Conservation (phyloP, 2,888 invertebrate genomes). For the Agrilus mali region DNA sequence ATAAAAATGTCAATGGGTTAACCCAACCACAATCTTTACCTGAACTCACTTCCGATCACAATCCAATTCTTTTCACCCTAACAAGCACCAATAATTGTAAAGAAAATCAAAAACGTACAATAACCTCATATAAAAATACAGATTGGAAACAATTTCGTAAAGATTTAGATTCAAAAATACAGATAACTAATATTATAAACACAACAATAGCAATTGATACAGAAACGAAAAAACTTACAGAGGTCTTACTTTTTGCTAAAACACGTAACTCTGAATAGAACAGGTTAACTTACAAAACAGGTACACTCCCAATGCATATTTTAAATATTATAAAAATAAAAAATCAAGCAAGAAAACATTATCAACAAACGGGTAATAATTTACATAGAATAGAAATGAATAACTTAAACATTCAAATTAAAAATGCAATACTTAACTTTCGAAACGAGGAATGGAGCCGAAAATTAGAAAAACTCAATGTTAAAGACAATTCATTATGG, state of each 20-base stretch:
- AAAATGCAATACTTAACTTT: background rate
- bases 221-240: no score
- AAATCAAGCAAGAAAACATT: background rate
- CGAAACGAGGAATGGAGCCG: background rate
- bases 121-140: no score
- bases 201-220: no score
- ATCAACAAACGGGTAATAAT: background rate
- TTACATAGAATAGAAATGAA: background rate
- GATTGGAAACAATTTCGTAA: no score
- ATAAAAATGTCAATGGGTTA: constrained; percentile 8
- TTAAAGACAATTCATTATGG: constrained; percentile 1
- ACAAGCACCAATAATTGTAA: no score
- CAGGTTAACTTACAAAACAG: background rate
- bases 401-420: background rate
- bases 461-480: background rate
- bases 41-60: no score
- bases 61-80: no score
- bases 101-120: no score
- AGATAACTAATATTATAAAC: no score
- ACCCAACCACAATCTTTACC: constrained; percentile 3
- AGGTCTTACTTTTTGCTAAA: no score
- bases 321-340: background rate
- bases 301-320: background rate
- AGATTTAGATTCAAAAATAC: no score
- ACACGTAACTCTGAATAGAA: no score